Conservation (phyloP, 1,140 invertebrate species). For the Ylistrum balloti region DNA sequence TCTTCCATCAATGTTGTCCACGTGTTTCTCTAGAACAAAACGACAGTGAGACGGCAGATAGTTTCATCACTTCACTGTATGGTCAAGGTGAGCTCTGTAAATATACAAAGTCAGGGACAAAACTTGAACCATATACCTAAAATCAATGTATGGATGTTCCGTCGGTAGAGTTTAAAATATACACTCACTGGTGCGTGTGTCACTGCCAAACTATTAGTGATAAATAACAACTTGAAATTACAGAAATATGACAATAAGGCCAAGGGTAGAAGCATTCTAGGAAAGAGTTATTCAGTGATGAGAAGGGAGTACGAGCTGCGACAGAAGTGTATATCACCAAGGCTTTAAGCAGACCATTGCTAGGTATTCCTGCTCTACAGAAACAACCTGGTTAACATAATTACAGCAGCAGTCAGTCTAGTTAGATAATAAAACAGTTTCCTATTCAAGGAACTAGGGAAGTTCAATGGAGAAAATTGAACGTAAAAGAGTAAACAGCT, state of each 20-base stretch:
- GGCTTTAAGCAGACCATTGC: constrained; percentile 36
- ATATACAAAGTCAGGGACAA: constrained; percentile 44
- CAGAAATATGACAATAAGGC: constrained; percentile 44
- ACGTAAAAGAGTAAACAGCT: constrained; percentile 30
- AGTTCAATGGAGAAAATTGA: constrained; percentile 51
- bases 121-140: not conserved
- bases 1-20: no score
- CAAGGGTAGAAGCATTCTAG: constrained; percentile 53
- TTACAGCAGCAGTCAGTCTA: constrained; percentile 9
- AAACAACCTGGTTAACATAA: constrained; percentile 37
- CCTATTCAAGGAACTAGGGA: constrained; percentile 53
- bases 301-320: not conserved
- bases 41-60: constrained; percentile 41
- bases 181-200: constrained; percentile 62
- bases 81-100: not conserved
- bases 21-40: no score
- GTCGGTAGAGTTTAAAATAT: constrained; percentile 48
- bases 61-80: constrained; percentile 52
- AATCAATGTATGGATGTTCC: not conserved
- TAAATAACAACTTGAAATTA: constrained; percentile 37
- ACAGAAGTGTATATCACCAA: constrained; percentile 50
- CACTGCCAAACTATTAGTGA: constrained; percentile 46
- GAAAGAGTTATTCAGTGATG: constrained; percentile 11
- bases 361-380: constrained; percentile 53
- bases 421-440: not conserved